Conservation (phyloP, 2,888 invertebrate genomes). For the Tineola bisselliella region DNA sequence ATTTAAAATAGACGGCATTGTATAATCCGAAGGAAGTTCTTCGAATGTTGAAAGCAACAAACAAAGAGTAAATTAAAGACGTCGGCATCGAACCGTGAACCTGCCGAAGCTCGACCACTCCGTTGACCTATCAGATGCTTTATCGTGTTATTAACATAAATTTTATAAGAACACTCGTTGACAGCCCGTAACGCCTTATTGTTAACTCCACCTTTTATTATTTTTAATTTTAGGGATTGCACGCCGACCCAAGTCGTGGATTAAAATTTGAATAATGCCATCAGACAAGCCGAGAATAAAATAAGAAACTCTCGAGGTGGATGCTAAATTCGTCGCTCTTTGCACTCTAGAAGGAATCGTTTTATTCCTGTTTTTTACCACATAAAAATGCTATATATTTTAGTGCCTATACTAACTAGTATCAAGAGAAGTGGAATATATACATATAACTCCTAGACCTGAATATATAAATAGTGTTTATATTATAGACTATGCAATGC, state of each 20-base stretch:
- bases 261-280: conserved; percentile 32
- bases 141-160: conserved; percentile 29
- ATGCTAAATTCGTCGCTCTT: not conserved
- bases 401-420: not conserved
- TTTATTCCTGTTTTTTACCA: not conserved
- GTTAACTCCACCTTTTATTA: conserved; percentile 14
- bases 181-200: conserved; percentile 24
- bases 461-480: too few species aligned
- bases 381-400: not conserved
- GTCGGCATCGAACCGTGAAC: conserved; percentile 13
- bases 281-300: conserved; percentile 28
- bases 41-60: not conserved
- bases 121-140: conserved; percentile 17
- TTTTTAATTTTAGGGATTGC: conserved; percentile 30
- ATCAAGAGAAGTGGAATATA: too few species aligned
- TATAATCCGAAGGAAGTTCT: conserved; percentile 8
- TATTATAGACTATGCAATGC: too few species aligned
- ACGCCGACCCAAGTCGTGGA: conserved; percentile 17
- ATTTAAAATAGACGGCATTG: not conserved
- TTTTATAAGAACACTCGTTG: conserved; percentile 22
- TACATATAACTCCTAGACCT: too few species aligned
- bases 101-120: conserved; percentile 14
- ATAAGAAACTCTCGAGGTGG: conserved; percentile 20
- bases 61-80: conserved; percentile 12
- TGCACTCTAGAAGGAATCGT: not conserved